These are phyloP conservation scores for Cepaea hortensis DNA, from an alignment of 2,888 invertebrate species.

Conservation along the genomic window DNA sequence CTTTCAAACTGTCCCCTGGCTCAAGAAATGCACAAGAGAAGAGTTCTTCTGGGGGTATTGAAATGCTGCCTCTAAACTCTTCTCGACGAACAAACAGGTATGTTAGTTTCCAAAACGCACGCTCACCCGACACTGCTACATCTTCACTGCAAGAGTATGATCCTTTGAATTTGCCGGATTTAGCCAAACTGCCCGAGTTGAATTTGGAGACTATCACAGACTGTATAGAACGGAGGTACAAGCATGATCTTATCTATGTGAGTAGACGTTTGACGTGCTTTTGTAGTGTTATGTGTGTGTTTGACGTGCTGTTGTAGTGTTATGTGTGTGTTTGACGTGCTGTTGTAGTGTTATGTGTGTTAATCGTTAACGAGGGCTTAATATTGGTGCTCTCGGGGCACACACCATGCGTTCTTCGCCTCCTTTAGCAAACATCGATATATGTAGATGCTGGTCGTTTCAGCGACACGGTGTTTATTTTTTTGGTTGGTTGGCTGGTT, in stretches of 20 bases:
- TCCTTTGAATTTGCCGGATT: slow-evolving; percentile 33
- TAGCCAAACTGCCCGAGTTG: slow-evolving; percentile 39
- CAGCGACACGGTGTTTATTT: too few relatives aligned
- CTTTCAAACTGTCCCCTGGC: not conserved
- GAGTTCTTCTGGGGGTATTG: not conserved
- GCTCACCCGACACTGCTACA: not conserved
- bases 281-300: not conserved
- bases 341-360: not conserved
- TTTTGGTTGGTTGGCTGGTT: too few relatives aligned
- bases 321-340: not conserved
- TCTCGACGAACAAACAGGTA: not conserved
- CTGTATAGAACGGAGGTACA: slow-evolving; percentile 38
- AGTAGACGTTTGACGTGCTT: slow-evolving; percentile 1
- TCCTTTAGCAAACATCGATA: too few relatives aligned
- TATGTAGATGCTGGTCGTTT: too few relatives aligned
- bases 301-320: not conserved
- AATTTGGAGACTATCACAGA: slow-evolving; percentile 41
- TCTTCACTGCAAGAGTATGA: not conserved
- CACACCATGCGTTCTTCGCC: too few relatives aligned
- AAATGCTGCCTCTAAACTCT: not conserved
- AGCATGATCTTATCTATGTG: slow-evolving; percentile 44
- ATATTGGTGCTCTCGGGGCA: too few relatives aligned
- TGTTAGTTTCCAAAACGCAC: not conserved
- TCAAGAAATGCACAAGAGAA: too few relatives aligned
- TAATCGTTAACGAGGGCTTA: too few relatives aligned